These are phyloP conservation scores for Stercorarius parasiticus DNA, from an alignment of 2,113 vertebrate genomes.

Conservation along the genomic window DNA sequence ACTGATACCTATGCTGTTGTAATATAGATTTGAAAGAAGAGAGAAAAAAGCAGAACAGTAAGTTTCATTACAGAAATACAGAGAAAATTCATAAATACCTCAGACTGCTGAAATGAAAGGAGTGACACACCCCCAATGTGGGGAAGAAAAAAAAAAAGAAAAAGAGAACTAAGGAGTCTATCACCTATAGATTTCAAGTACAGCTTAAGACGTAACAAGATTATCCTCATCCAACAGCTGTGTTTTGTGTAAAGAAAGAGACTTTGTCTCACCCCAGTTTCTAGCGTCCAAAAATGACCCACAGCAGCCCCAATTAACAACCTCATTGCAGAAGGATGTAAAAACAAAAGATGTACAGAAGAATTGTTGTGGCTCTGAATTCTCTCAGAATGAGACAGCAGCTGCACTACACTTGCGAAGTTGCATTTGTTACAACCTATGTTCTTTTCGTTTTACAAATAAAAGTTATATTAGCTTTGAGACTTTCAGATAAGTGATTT, in stretches of 20 bases:
- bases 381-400: neutral
- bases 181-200: neutral
- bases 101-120: neutral
- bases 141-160: rapidly evolving
- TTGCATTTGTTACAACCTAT: neutral
- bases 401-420: neutral
- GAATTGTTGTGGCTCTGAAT: neutral
- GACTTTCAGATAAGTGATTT: neutral
- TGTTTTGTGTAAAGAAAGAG: neutral
- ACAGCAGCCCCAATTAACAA: neutral
- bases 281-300: neutral
- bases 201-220: neutral
- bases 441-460: neutral
- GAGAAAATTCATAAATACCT: neutral
- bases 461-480: neutral
- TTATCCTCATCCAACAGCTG: neutral
- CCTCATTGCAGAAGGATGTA: neutral
- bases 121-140: neutral
- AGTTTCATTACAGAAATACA: neutral
- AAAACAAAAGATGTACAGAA: neutral
- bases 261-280: neutral
- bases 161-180: neutral
- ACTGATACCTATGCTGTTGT: neutral
- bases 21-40: neutral
- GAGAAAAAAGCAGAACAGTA: neutral